These are phyloP conservation scores for Myotis pilosus DNA, from an alignment of 2,797 vertebrate species.

Conservation along the genomic window DNA sequence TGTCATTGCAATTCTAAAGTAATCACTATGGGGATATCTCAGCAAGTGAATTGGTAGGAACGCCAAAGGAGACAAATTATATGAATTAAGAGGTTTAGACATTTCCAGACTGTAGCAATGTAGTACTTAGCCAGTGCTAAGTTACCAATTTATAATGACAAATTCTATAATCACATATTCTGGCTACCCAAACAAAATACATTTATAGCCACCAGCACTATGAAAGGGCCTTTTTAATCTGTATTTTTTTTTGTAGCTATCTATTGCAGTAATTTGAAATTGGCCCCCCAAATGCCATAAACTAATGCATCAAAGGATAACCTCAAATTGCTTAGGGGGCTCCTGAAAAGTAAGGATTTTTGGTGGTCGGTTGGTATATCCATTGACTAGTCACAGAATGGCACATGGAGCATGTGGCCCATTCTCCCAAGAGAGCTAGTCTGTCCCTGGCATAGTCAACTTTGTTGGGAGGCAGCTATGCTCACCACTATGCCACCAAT, in stretches of 20 bases:
- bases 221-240: background rate
- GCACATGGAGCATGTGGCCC: background rate
- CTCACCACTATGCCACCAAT: background rate
- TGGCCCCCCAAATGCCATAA: background rate
- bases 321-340: background rate
- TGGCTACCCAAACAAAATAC: background rate
- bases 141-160: constrained; percentile 6
- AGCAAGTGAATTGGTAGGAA: background rate
- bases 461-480: background rate
- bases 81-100: constrained; percentile 5
- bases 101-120: background rate
- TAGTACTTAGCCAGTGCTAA: background rate
- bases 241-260: background rate
- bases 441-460: background rate
- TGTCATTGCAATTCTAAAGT: background rate
- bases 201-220: background rate
- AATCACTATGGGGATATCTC: background rate
- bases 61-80: background rate
- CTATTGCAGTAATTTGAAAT: background rate
- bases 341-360: background rate
- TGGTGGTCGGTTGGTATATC: background rate
- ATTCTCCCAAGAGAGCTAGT: background rate
- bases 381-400: background rate
- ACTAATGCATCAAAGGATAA: background rate
- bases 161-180: background rate